A percentile compares a stretch with the other conserved stretches of the same genome.
Conservation (phyloP, 2,113 vertebrate species). For the Onychostoma macrolepis region DNA sequence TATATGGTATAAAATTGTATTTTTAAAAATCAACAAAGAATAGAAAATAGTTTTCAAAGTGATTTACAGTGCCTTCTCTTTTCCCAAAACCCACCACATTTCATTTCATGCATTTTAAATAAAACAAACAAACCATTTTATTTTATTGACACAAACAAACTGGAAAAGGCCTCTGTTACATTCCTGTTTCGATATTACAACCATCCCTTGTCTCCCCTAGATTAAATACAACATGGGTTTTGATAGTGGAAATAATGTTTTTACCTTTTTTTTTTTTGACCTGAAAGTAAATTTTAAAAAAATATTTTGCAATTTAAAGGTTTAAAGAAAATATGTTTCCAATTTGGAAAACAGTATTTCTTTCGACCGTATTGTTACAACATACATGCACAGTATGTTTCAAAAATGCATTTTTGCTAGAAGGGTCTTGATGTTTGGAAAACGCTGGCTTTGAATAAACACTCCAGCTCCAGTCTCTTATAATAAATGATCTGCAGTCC, state of each 20-base stretch:
- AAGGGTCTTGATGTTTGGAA: neutral
- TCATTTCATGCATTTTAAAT: neutral
- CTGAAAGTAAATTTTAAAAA: neutral
- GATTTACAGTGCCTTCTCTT: neutral
- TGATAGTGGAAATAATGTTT: neutral
- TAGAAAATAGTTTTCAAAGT: neutral
- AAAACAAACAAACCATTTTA: neutral
- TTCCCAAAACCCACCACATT: neutral
- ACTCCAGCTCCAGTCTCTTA: neutral
- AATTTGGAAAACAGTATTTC: neutral
- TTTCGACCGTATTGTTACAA: neutral
- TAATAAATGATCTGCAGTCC: neutral
- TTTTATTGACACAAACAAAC: neutral
- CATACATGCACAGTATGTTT: neutral
- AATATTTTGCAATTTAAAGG: neutral
- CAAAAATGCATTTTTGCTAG: neutral
- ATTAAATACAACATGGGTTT: neutral
- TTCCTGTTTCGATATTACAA: neutral
- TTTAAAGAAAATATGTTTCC: neutral
- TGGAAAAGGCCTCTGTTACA: neutral
- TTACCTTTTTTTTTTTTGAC: too few species aligned
- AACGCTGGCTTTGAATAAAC: neutral
- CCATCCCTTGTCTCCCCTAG: neutral
- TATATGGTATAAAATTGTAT: neutral
- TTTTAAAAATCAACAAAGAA: neutral